Percentiles rank a stretch among this genome's conserved stretches.
Conservation (phyloP, 2,888 invertebrate genomes). For the Scotopteryx bipunctaria region DNA sequence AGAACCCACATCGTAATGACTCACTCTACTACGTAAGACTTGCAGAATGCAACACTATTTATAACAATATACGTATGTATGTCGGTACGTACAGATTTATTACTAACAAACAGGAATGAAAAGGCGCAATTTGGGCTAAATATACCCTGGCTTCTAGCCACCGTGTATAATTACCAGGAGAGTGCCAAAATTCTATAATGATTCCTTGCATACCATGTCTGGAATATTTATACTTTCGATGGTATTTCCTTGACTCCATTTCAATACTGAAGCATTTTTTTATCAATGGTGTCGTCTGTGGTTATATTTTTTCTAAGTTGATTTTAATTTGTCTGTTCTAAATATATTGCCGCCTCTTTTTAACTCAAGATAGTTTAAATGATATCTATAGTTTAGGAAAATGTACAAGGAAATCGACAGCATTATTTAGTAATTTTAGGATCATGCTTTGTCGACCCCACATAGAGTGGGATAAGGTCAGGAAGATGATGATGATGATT, state of each 20-base stretch:
- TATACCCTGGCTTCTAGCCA: conserved; percentile 70
- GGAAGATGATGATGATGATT: no score
- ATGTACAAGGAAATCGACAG: no score
- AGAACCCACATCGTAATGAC: conserved; percentile 6
- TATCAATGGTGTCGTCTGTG: no score
- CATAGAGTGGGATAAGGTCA: no score
- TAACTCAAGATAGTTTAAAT: no score
- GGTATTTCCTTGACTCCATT: conserved; percentile 19
- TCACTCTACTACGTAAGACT: conserved; percentile 10
- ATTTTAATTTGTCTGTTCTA: no score
- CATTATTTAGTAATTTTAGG: no score
- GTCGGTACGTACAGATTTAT: conserved; percentile 40
- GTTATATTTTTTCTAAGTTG: no score
- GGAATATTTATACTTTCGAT: conserved; percentile 40
- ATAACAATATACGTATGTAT: conserved; percentile 8
- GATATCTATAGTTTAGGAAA: no score
- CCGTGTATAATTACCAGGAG: conserved; percentile 64
- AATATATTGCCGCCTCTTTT: no score
- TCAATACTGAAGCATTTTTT: neutral
- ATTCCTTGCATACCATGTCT: conserved; percentile 51
- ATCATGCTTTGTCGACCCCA: no score
- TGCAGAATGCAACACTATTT: conserved; percentile 14
- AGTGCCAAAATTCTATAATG: conserved; percentile 72
- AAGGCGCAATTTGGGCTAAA: conserved; percentile 62
- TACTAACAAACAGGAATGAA: conserved; percentile 48